Percentiles rank a stretch among this genome's conserved stretches.
Conservation (phyloP, 2,888 invertebrate species). For the Limnephilus rhombicus region DNA sequence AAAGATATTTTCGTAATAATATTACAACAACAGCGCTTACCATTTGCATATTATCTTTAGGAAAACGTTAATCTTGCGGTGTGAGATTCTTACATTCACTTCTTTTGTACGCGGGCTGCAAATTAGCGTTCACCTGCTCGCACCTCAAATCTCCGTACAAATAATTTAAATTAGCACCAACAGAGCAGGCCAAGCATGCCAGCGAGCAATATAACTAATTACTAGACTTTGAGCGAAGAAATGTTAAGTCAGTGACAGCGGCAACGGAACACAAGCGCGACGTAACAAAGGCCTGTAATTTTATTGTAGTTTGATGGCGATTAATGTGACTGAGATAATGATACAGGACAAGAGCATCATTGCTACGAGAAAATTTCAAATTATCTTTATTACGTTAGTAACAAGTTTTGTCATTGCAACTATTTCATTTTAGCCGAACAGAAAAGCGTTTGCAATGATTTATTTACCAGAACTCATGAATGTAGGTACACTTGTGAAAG, state of each 20-base stretch:
- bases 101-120: constrained; percentile 46
- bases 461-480: neutral
- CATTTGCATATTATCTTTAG: constrained; percentile 65
- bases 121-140: constrained; percentile 55
- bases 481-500: too few species aligned
- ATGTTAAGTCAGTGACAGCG: constrained; percentile 44
- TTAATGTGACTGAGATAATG: neutral
- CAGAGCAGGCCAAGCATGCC: constrained; percentile 49
- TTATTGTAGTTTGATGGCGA: constrained; percentile 24
- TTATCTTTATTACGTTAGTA: neutral
- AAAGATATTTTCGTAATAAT: constrained; percentile 57
- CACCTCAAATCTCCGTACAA: constrained; percentile 43
- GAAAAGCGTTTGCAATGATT: neutral
- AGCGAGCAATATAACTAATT: constrained; percentile 48
- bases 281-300: constrained; percentile 47
- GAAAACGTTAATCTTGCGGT: constrained; percentile 65
- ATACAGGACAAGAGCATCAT: neutral
- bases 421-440: neutral
- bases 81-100: constrained; percentile 62
- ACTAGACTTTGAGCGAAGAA: constrained; percentile 34
- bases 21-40: constrained; percentile 33
- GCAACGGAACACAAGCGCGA: constrained; percentile 38
- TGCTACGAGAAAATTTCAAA: neutral
- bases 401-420: too few species aligned
- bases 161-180: constrained; percentile 54